Conservation (phyloP, 2,888 invertebrate genomes). For the Malthinus flaveolus region DNA sequence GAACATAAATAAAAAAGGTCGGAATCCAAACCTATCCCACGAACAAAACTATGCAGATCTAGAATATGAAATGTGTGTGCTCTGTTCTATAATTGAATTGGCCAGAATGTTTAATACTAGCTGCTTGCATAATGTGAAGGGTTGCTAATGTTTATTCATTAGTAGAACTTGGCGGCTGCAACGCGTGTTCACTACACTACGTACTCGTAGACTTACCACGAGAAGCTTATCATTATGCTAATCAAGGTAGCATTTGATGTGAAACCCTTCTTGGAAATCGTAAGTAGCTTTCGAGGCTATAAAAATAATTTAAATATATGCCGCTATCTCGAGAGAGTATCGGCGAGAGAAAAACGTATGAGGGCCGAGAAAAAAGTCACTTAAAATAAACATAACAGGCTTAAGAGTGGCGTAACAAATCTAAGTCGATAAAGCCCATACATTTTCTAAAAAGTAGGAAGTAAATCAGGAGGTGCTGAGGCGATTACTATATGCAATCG, state of each 20-base stretch:
- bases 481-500: slow-evolving; percentile 38
- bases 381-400: slow-evolving; percentile 23
- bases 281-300: slow-evolving; percentile 8
- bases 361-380: background rate
- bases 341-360: background rate
- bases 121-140: slow-evolving; percentile 53
- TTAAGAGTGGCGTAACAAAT: slow-evolving; percentile 25
- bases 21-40: slow-evolving; percentile 31
- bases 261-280: slow-evolving; percentile 19
- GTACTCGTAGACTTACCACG: slow-evolving; percentile 30
- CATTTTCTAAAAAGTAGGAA: slow-evolving; percentile 27
- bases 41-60: slow-evolving; percentile 41
- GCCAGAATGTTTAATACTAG: slow-evolving; percentile 53
- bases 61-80: slow-evolving; percentile 51
- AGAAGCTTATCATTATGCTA: slow-evolving; percentile 36
- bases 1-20: too few species aligned
- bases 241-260: slow-evolving; percentile 30
- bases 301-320: background rate
- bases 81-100: slow-evolving; percentile 54
- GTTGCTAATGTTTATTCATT: slow-evolving; percentile 54
- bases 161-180: slow-evolving; percentile 34
- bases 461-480: slow-evolving; percentile 35
- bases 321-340: background rate
- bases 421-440: slow-evolving; percentile 30
- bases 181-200: slow-evolving; percentile 31